A percentile compares a stretch with the other conserved stretches of the same genome.
phyloP scores from a whole-genome alignment of 1,140 invertebrate genomes.

The Pteromalus puparum region DNA sequence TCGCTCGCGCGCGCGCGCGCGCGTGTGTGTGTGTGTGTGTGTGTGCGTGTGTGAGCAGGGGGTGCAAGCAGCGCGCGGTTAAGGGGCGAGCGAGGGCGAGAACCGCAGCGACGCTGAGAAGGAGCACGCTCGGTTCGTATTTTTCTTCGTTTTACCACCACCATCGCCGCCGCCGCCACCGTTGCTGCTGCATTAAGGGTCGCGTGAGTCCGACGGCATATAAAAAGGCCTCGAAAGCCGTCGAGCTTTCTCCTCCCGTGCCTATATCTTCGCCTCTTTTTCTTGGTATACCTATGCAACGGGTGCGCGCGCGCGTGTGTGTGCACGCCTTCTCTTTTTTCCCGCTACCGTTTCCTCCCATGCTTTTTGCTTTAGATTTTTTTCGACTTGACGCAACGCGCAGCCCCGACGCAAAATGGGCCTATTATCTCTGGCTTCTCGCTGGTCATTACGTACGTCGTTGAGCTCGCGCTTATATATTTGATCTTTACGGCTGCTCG shows the following conservation, averaged over 20 bases:
- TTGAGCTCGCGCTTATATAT: background rate
- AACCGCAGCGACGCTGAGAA: background rate
- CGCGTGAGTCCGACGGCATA: conserved; percentile 28
- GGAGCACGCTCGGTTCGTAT: conserved; percentile 32
- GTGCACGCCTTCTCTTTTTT: background rate
- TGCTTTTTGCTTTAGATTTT: background rate
- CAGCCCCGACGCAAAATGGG: background rate
- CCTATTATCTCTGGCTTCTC: background rate
- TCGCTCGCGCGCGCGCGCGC: background rate
- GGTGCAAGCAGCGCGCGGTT: background rate
- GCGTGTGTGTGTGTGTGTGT: background rate
- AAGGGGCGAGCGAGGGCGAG: background rate
- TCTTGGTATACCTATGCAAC: no score
- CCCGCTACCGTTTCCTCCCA: background rate
- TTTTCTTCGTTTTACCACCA: conserved; percentile 38
- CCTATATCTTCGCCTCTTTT: background rate
- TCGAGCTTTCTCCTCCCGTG: background rate
- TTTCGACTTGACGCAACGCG: background rate
- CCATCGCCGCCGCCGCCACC: background rate
- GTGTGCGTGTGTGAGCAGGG: background rate
- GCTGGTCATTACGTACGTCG: conserved; percentile 6
- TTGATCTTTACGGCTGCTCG: conserved; percentile 20
- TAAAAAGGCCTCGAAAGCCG: conserved; percentile 23
- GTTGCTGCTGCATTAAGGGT: conserved; percentile 19
- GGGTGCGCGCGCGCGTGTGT: background rate